Conservation (phyloP, 2,797 vertebrate species). For the Danio jaintianensis region DNA sequence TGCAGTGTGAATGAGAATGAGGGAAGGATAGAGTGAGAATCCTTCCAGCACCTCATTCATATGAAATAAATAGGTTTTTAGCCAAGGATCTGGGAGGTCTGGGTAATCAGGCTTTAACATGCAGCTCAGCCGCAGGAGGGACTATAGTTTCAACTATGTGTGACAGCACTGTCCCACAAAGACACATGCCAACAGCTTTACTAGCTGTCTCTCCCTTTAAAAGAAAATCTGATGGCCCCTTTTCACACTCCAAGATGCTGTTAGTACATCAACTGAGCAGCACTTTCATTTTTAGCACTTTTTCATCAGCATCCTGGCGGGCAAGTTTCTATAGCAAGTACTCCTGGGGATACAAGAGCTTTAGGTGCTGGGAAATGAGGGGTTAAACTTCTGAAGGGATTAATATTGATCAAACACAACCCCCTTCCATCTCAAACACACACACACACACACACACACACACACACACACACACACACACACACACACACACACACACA, state of each 20-base stretch:
- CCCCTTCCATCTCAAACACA: not conserved
- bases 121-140: constrained; percentile 52
- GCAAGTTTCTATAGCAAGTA: constrained; percentile 6
- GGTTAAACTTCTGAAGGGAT: constrained; percentile 42
- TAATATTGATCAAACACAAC: constrained; percentile 52
- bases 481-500: constrained; percentile 3
- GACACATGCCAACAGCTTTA: constrained; percentile 38
- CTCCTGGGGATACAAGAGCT: constrained; percentile 7
- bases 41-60: constrained; percentile 50
- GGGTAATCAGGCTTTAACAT: constrained; percentile 51
- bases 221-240: constrained; percentile 14
- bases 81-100: constrained; percentile 55
- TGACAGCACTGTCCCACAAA: constrained; percentile 49
- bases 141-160: constrained; percentile 44
- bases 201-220: constrained; percentile 26
- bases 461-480: constrained; percentile 29
- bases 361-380: constrained; percentile 9
- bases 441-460: constrained; percentile 7
- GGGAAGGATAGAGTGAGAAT: constrained; percentile 25
- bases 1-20: not conserved
- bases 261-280: not conserved
- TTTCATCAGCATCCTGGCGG: not conserved
- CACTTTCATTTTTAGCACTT: constrained; percentile 28
- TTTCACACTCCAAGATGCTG: constrained; percentile 25
- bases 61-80: constrained; percentile 51